Percentiles rank a stretch among this genome's conserved stretches.
These are phyloP conservation scores for Peromyscus eremicus DNA, from an alignment of 2,797 vertebrate genomes.

Conservation along the genomic window DNA sequence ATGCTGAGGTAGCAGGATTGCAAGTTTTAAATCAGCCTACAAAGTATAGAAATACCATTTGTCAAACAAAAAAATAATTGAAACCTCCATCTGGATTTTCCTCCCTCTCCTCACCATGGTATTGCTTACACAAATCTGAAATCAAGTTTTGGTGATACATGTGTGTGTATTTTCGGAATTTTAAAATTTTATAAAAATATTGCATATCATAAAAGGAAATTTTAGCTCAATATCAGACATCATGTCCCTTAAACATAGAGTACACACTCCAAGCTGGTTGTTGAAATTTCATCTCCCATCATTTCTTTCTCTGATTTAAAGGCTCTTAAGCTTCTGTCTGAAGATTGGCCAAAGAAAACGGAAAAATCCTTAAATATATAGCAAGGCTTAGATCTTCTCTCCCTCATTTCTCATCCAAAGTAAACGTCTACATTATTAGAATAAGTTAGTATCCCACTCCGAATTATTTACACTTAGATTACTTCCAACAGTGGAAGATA, in stretches of 20 bases:
- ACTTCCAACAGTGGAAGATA: slow-evolving; percentile 49
- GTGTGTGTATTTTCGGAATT: background rate
- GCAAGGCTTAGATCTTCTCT: background rate
- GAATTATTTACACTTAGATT: slow-evolving; percentile 71
- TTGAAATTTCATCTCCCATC: background rate
- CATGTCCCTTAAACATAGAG: background rate
- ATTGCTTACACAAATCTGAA: background rate
- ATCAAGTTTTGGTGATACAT: background rate
- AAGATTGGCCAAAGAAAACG: background rate
- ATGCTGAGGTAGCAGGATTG: no score
- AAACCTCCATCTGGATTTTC: background rate
- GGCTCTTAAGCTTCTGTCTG: background rate
- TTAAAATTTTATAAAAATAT: slow-evolving; percentile 30
- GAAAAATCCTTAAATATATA: background rate
- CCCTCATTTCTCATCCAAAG: background rate
- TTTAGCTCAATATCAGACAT: background rate
- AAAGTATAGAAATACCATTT: background rate
- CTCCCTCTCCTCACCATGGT: background rate
- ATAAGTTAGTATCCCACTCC: slow-evolving; percentile 22
- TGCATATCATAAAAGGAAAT: slow-evolving; percentile 4
- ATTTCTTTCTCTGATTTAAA: background rate
- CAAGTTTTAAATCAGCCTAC: background rate
- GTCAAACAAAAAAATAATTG: background rate
- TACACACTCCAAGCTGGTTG: background rate
- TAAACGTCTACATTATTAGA: slow-evolving; percentile 49